Evolutionary conservation across 2,888 invertebrate species (phyloP).

Genomic region (Plagiodera versicolora): DNA sequence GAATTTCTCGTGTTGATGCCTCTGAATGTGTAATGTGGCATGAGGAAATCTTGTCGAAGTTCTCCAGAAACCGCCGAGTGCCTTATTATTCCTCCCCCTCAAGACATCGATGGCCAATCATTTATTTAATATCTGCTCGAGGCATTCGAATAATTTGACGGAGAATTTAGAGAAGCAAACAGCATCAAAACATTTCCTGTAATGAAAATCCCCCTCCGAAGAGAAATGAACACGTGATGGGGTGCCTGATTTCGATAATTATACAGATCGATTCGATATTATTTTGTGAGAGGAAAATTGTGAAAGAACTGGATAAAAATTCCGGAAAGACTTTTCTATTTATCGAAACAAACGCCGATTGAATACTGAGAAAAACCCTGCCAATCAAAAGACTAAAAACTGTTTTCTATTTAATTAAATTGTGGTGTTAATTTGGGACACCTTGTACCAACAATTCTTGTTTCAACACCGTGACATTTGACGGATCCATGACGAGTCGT

Average conservation of each 20-base stretch:
- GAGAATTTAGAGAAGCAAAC: conserved; percentile 28
- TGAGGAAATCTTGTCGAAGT: conserved; percentile 45
- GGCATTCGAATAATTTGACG: conserved; percentile 30
- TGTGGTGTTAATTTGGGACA: neutral
- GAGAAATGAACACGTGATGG: neutral
- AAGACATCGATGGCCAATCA: conserved; percentile 30
- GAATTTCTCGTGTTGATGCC: conserved; percentile 37
- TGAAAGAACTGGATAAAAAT: too few relatives aligned
- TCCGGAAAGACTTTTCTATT: too few relatives aligned
- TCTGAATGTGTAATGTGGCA: conserved; percentile 47
- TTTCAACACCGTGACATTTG: neutral
- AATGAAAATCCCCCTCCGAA: conserved; percentile 21
- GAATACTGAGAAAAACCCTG: too few relatives aligned
- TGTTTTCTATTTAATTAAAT: too few relatives aligned
- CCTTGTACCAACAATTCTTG: neutral
- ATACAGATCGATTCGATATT: neutral
- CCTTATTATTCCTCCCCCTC: conserved; percentile 36
- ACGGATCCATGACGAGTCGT: conserved; percentile 7
- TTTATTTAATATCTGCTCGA: conserved; percentile 32
- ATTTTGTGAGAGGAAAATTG: too few relatives aligned
- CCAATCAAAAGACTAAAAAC: too few relatives aligned
- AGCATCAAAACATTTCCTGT: conserved; percentile 16
- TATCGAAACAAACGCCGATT: too few relatives aligned
- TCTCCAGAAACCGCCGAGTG: conserved; percentile 40
- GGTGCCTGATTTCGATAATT: neutral